Percentiles rank a stretch among this genome's conserved stretches.
phyloP scores from a whole-genome alignment of 37 sponge, comb jelly and placozoan genomes.

The Chondrilla cf. caribensis region DNA sequence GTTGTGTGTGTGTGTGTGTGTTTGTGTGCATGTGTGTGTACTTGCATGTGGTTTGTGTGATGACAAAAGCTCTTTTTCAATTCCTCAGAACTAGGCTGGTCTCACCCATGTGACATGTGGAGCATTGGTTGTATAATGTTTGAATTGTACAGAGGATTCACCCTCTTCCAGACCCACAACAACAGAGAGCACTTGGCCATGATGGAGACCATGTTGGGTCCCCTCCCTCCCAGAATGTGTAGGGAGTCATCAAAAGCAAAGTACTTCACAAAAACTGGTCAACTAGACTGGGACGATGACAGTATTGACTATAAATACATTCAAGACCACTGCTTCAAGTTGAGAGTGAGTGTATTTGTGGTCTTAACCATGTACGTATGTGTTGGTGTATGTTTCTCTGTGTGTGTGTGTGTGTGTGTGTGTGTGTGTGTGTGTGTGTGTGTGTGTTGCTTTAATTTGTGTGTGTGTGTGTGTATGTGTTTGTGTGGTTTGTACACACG shows the following conservation, averaged over 20 bases:
- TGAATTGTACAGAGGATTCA: slow-evolving; percentile 95
- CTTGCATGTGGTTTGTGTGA: neutral
- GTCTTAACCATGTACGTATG: too few species aligned
- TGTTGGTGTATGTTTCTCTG: neutral
- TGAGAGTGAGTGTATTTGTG: slow-evolving; percentile 61
- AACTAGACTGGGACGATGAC: slow-evolving; percentile 83
- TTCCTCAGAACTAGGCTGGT: slow-evolving; percentile 91
- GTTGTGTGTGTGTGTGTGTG: neutral
- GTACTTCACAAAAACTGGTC: slow-evolving; percentile 73
- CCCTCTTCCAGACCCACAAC: slow-evolving; percentile 97
- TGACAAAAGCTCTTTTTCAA: neutral
- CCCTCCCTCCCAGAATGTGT: slow-evolving; percentile 72
- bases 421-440: neutral
- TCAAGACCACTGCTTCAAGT: slow-evolving; percentile 76
- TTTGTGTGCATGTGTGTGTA: neutral
- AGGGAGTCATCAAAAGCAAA: slow-evolving; percentile 69
- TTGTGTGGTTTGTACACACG: neutral
- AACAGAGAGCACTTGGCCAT: slow-evolving; percentile 96
- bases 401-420: neutral
- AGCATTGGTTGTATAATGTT: slow-evolving; percentile 98
- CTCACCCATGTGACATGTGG: slow-evolving; percentile 99
- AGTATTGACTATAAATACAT: slow-evolving; percentile 77
- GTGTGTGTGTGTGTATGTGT: neutral
- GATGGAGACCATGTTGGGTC: slow-evolving; percentile 96
- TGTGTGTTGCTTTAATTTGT: neutral